A percentile compares a stretch with the other conserved stretches of the same genome.
These are phyloP conservation scores for Trissolcus basalis DNA, from an alignment of 1,140 invertebrate species.

Conservation along the genomic window DNA sequence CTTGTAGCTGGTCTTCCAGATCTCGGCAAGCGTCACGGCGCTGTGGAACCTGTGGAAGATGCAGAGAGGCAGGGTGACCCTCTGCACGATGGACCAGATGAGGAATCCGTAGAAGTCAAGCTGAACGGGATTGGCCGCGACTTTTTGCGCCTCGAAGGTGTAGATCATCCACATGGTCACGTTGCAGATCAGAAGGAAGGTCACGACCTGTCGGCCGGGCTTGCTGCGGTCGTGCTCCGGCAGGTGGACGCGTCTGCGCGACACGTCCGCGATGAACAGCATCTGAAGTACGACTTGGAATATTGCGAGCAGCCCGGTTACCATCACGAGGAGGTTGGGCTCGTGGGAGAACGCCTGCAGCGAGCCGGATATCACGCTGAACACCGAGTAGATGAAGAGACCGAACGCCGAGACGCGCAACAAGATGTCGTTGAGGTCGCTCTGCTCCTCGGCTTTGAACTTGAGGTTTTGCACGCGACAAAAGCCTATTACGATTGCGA, in stretches of 20 bases:
- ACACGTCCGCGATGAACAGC: slow-evolving; percentile 96
- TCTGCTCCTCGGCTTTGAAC: slow-evolving; percentile 92
- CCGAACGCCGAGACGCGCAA: slow-evolving; percentile 94
- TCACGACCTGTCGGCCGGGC: slow-evolving; percentile 95
- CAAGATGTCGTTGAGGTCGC: slow-evolving; percentile 91
- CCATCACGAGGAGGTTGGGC: slow-evolving; percentile 91
- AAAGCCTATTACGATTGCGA: slow-evolving; percentile 93
- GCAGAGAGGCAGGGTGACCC: slow-evolving; percentile 94
- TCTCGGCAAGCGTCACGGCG: slow-evolving; percentile 96
- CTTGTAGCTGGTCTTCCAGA: slow-evolving; percentile 99
- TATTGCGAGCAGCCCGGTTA: slow-evolving; percentile 90
- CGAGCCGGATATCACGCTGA: slow-evolving; percentile 93
- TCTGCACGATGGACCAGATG: slow-evolving; percentile 95
- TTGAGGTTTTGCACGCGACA: slow-evolving; percentile 87
- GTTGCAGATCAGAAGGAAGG: slow-evolving; percentile 95
- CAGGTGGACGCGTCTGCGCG: slow-evolving; percentile 90
- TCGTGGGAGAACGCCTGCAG: slow-evolving; percentile 88
- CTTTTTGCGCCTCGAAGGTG: slow-evolving; percentile 96
- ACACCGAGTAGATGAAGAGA: slow-evolving; percentile 93
- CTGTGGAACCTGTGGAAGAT: slow-evolving; percentile 99
- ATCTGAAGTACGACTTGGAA: slow-evolving; percentile 93
- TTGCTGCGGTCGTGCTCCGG: slow-evolving; percentile 94
- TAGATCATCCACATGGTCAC: slow-evolving; percentile 96
- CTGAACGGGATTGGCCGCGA: slow-evolving; percentile 92
- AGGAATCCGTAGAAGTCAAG: slow-evolving; percentile 95